Evolutionary conservation across 2,113 vertebrate genomes (phyloP), one percentile per base, ranked within the genome.

Genomic region (Otocyon megalotis): DNA sequence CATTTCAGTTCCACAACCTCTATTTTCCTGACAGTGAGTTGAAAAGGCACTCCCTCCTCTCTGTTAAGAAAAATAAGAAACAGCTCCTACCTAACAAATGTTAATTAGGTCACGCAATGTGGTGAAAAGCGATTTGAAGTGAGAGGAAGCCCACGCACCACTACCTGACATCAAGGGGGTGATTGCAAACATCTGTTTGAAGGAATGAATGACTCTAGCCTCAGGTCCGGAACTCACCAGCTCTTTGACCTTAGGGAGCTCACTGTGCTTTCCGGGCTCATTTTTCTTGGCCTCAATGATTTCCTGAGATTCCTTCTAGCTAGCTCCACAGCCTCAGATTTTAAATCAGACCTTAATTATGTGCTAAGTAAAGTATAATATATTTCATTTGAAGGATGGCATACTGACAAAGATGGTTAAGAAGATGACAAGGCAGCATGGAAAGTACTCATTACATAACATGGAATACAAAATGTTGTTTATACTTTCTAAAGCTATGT

Each of bases 281-380:
- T 92, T 77, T 93, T 92, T 22, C 56, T 72, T 58, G 76, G 92
- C 60, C n/a, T 71, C 48, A 28, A 1, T 80, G 53, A 58, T 92
- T 85, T 94, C 72, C 60, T 85, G 30, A 72, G 74, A 65, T 22
- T 95, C 54, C 15, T 79, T 86, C 74, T 35, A 77, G n/a, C 74
- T 35, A 77, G n/a, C 87, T 72, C 85, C 69, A 43, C 10, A 81
- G 54, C n/a, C 88, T 95, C 90, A 76, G 56, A 58, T 88, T 95
- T 93, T 74, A 98, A 96, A 95, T 93, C 88, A 92, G 89, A 80
- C 67, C 86, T 91, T 96, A 90, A 92, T 96, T 95, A 96, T 58
- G 90, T 82, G 72, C 94, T 85, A 72, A 92, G 62, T 63, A 83
- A 93, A 74, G 63, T 56, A 92, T 58, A 71, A 80, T 71, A 67